Evolutionary conservation across 2,797 vertebrate species (phyloP).

Genomic region (Manis crassicaudata): DNA sequence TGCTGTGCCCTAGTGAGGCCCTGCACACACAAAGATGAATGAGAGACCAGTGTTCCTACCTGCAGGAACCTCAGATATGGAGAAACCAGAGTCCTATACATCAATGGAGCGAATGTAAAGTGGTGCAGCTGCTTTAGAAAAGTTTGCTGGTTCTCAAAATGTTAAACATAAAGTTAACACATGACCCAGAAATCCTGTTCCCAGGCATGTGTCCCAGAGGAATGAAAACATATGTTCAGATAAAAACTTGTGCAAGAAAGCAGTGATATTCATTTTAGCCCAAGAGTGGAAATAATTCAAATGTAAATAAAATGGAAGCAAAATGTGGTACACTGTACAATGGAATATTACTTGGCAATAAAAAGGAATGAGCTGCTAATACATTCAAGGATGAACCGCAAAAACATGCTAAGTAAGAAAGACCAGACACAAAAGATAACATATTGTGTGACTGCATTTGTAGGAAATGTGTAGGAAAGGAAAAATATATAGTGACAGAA

Average conservation of each 20-base stretch:
- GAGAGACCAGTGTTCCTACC: rapidly evolving
- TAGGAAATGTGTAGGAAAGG: background rate
- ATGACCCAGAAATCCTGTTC: background rate
- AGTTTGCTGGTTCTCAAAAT: background rate
- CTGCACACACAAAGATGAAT: background rate
- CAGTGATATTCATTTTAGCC: background rate
- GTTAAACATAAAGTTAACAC: background rate
- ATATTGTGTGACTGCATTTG: background rate
- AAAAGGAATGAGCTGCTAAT: background rate
- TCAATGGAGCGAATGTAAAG: background rate
- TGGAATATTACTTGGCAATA: background rate
- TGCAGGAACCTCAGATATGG: background rate
- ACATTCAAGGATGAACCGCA: background rate
- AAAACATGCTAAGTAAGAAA: background rate
- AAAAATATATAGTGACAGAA: background rate
- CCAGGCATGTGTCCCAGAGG: background rate
- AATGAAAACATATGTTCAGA: background rate
- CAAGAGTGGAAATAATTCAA: background rate
- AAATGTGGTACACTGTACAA: background rate
- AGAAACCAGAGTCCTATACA: background rate
- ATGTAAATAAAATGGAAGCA: background rate
- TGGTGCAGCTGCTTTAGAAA: background rate
- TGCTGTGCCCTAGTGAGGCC: rapidly evolving
- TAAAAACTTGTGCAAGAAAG: background rate
- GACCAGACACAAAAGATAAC: background rate